Conservation (phyloP, 2,113 vertebrate species). For the Uria lomvia region DNA sequence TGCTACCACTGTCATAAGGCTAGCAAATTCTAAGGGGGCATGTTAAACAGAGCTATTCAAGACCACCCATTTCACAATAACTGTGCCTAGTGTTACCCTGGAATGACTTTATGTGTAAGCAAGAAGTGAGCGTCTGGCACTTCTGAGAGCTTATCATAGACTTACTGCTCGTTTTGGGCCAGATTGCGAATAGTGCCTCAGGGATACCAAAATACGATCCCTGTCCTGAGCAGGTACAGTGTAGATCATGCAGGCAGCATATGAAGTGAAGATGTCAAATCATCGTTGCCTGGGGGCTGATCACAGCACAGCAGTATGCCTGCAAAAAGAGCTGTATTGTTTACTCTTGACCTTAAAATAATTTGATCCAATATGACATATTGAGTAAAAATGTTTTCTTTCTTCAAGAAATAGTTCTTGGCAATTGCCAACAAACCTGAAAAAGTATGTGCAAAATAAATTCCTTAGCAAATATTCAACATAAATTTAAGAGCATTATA, state of each 20-base stretch:
- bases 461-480: background rate
- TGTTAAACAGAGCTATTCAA: background rate
- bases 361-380: constrained; percentile 16
- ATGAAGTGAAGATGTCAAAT: constrained; percentile 40
- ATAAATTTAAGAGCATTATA: background rate
- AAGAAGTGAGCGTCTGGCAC: background rate
- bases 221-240: constrained; percentile 43
- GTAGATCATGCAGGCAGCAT: background rate
- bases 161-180: background rate
- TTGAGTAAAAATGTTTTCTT: constrained; percentile 26
- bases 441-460: background rate
- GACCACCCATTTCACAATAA: background rate
- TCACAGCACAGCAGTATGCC: background rate
- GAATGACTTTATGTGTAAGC: background rate
- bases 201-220: background rate
- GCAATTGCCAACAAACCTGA: background rate
- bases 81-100: background rate
- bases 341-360: constrained; percentile 40
- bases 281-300: background rate
- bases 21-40: background rate
- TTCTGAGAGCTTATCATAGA: background rate
- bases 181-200: background rate
- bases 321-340: constrained; percentile 10
- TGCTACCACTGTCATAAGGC: background rate
- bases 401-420: constrained; percentile 18